Conservation (phyloP, 2,888 invertebrate species). For the Volucella inanis region DNA sequence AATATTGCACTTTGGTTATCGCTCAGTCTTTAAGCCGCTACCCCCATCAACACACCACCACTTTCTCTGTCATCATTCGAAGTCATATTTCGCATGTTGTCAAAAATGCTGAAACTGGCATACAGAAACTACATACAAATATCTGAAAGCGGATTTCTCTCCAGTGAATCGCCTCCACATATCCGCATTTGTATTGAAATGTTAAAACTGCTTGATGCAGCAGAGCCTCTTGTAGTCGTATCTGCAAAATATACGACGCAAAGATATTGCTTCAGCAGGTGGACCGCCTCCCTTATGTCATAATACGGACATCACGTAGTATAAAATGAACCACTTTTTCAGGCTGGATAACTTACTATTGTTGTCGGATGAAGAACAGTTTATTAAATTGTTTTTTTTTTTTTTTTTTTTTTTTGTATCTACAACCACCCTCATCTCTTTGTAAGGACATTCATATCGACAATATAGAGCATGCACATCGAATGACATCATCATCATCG, state of each 20-base stretch:
- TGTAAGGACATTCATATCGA: slow-evolving; percentile 66
- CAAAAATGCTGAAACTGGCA: slow-evolving; percentile 40
- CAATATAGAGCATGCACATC: slow-evolving; percentile 66
- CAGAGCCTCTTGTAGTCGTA: slow-evolving; percentile 38
- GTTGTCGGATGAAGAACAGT: slow-evolving; percentile 45
- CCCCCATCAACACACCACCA: neutral
- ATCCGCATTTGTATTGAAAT: slow-evolving; percentile 39
- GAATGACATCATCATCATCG: slow-evolving; percentile 59
- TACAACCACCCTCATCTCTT: too few species aligned
- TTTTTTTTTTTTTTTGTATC: slow-evolving; percentile 17
- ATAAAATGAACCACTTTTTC: slow-evolving; percentile 17
- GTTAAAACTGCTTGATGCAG: slow-evolving; percentile 39
- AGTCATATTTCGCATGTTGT: slow-evolving; percentile 33
- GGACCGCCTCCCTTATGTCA: slow-evolving; percentile 25
- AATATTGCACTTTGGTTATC: slow-evolving; percentile 40
- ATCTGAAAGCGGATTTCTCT: neutral
- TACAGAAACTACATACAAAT: neutral
- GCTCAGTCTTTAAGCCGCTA: neutral
- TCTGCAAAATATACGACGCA: slow-evolving; percentile 47
- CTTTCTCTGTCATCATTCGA: neutral
- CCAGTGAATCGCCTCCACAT: slow-evolving; percentile 40
- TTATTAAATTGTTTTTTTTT: slow-evolving; percentile 70
- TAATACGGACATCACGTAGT: slow-evolving; percentile 19
- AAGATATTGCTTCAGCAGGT: slow-evolving; percentile 51
- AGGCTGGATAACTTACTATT: slow-evolving; percentile 35